phyloP scores from a whole-genome alignment of 2,797 vertebrate genomes.

The Lateolabrax maculatus region DNA sequence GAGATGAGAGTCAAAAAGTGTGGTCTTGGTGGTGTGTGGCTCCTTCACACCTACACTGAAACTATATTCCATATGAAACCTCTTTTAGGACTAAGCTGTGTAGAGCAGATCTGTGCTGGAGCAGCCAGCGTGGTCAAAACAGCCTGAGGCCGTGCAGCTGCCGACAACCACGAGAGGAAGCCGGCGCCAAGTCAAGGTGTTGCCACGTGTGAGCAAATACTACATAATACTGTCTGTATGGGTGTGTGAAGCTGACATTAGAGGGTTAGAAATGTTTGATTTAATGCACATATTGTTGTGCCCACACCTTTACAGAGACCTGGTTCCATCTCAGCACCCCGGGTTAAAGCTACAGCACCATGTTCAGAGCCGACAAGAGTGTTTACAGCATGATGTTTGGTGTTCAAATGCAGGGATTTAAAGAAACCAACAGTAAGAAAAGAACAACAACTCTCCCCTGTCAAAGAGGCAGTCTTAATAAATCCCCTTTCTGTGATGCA shows the following conservation, averaged over 20 bases:
- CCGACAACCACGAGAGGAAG: conserved; percentile 31
- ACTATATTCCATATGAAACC: background rate
- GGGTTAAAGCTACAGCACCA: no score
- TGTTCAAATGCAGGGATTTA: no score
- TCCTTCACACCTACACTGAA: conserved; percentile 4
- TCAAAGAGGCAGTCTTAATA: background rate
- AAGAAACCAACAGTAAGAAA: no score
- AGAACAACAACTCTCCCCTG: no score
- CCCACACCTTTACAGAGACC: no score
- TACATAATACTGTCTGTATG: background rate
- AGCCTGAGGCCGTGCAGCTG: conserved; percentile 15
- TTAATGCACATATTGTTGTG: no score
- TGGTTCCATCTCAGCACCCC: no score
- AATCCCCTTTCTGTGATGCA: background rate
- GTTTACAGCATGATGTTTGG: no score
- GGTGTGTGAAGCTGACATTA: background rate
- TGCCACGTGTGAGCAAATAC: background rate
- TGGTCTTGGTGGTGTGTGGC: conserved; percentile 17
- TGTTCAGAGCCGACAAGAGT: no score
- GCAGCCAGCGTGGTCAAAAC: conserved; percentile 5
- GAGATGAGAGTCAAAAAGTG: conserved; percentile 11
- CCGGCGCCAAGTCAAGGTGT: background rate
- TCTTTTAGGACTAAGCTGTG: background rate
- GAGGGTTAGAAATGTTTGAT: background rate
- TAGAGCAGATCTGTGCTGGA: background rate